Evolutionary conservation across 2,888 invertebrate species (phyloP), one percentile per base, ranked within the genome.

Genomic region (Dryomyza anilis): DNA sequence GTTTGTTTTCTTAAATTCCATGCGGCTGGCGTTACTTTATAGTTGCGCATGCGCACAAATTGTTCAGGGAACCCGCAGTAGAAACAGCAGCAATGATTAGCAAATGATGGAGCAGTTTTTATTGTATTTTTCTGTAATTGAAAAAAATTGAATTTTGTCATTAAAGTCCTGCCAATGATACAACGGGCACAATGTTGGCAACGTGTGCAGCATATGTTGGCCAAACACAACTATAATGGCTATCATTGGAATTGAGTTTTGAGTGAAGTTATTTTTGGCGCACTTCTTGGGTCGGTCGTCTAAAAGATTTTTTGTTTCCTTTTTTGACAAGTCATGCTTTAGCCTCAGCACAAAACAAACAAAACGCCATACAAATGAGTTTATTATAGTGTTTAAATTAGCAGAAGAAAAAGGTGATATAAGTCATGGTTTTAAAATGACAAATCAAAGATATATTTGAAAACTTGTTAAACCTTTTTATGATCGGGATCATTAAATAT

Each of bases 51-150:
- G 64, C 63, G 67, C 63, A 63, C 72, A 76, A 76, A 77, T 78
- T 78, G 74, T 61, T 68, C n/a, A n/a, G n/a, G 72, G 70, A 69
- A 66, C 78, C 76, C 76, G 73, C 78, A 77, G 64, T 63, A 67
- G 12, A n/a, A 30, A 30, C 16, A 50, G 25, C 50, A 25, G 23
- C 16, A 21, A 48, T 58, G 59, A 69, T 69, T 69, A 69, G 69
- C 63, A 61, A 67, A 69, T 69, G 69, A 67, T 67, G 62, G 63
- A 67, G 69, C 67, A 63, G 60, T 61, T 69, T 69, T 52, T 29
- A 57, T 65, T 50, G 21, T 10, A 33, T 21, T 39, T 33, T 30
- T 23, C 21, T 56, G 3, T 23, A 33, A 21, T 33, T 36, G n/a
- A 14, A 30, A 12, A 8, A 19, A 14, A 21, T 43, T 29, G 43